Evolutionary conservation across 2,888 invertebrate genomes (phyloP).

Genomic region (Linhomoeus sp.): DNA sequence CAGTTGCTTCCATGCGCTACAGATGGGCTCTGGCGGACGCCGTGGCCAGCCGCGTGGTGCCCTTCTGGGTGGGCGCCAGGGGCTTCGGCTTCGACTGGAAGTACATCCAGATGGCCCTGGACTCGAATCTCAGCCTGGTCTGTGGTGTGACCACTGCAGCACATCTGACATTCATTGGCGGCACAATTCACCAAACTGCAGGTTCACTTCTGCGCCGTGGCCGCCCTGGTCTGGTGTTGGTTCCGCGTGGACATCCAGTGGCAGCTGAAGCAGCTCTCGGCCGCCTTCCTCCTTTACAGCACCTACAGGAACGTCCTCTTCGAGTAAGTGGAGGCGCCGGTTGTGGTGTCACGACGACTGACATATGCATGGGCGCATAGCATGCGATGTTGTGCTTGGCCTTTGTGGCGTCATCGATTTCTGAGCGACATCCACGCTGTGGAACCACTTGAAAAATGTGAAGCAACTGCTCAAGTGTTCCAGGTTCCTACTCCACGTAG

Average conservation of each 20-base stretch:
- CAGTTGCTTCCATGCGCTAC: too few species aligned
- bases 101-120: constrained; percentile 80
- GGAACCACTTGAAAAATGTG: too few species aligned
- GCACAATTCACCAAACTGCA: constrained; percentile 21
- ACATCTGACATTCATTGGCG: neutral
- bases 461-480: neutral
- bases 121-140: constrained; percentile 73
- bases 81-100: constrained; percentile 95
- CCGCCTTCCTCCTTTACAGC: too few species aligned
- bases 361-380: too few species aligned
- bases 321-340: too few species aligned
- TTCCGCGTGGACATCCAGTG: constrained; percentile 71
- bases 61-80: constrained; percentile 85
- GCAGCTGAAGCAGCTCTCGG: too few species aligned
- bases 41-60: constrained; percentile 51
- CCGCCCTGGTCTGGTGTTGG: constrained; percentile 77
- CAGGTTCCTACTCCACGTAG: constrained; percentile 2
- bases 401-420: too few species aligned
- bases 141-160: neutral
- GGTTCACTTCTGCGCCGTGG: constrained; percentile 61
- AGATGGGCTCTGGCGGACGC: constrained; percentile 98
- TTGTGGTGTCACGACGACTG: neutral
- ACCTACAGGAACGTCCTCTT: too few species aligned
- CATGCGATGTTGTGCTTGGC: too few species aligned
- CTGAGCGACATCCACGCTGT: too few species aligned